Evolutionary conservation across 2,888 invertebrate genomes (phyloP), one percentile per base, ranked within the genome.

Genomic region (Caenorhabditis sp.): DNA sequence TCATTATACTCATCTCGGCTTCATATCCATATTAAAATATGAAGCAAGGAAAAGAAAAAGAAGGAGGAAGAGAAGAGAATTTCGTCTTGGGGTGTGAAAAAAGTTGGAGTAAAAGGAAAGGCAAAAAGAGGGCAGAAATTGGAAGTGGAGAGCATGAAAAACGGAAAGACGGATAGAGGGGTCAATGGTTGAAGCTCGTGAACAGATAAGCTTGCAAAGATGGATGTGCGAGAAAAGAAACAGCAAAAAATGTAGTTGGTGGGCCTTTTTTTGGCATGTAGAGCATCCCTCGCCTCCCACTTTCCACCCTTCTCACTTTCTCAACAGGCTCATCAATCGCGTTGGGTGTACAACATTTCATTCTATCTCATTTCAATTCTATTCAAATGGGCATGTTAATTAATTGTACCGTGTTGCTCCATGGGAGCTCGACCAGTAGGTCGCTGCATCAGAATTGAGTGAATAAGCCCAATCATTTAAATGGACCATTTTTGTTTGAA

Each of bases 121-220:
- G 44, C 20, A 35, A 60, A 51, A 58, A 35, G 18, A 40, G 28
- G n/a, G n/a, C n/a, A 47, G 53, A 56, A 60, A 70, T 26, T 40
- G 53, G 51, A 44, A 71, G 60, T 51, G 60, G 51, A 50, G 26
- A 35, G 28, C 51, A 70, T 61, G 61, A 70, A 71, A 69, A 58
- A 69, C 58, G 71, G 40, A 67, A 32, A 76, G 61, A 76, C 67
- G 76, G 67, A 76, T 74, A 65, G 74, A 55, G 65, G 65, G 65
- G 74, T 74, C 76, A 76, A 67, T 67, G 67, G 67, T 60, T 67
- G 67, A 22, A 76, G 61, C 60, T 67, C 76, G 67, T 67, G 76
- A 76, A 76, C 76, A 76, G 76, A 76, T 76, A 76, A 76, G 76
- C 76, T 76, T 76, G 76, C 67, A 60, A 61, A 76, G 61, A 76